These are phyloP conservation scores for Pentamera pediparva DNA, from an alignment of 53 echinoderm and acorn worm species.

Conservation along the genomic window DNA sequence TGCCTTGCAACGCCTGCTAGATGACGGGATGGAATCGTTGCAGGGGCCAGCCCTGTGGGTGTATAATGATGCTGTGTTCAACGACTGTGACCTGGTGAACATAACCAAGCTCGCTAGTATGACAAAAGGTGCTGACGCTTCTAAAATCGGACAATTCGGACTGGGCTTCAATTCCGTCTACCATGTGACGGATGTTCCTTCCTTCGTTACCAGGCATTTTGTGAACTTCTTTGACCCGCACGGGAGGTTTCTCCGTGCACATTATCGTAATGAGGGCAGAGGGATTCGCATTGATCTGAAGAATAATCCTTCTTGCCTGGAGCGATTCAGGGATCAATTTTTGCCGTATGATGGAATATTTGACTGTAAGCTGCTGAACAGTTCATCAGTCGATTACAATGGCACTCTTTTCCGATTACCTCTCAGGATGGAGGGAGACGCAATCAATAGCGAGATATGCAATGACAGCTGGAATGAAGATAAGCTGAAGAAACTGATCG, in stretches of 20 bases:
- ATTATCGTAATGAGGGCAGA: constrained; percentile 37
- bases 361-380: constrained; percentile 45
- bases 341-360: constrained; percentile 67
- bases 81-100: constrained; percentile 69
- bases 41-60: constrained; percentile 94
- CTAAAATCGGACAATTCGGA: constrained; percentile 88
- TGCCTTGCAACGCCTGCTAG: constrained; percentile 34
- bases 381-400: not conserved
- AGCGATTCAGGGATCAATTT: constrained; percentile 72
- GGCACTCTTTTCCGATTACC: constrained; percentile 43
- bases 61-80: constrained; percentile 75
- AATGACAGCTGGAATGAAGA: not conserved
- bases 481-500: constrained; percentile 23
- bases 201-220: constrained; percentile 60
- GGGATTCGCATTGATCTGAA: constrained; percentile 65
- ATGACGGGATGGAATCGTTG: constrained; percentile 62
- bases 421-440: constrained; percentile 9
- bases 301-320: constrained; percentile 27
- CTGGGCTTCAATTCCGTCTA: constrained; percentile 92
- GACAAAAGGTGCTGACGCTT: constrained; percentile 55
- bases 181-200: constrained; percentile 85
- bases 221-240: constrained; percentile 79
- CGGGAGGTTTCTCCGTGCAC: constrained; percentile 54
- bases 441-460: constrained; percentile 2
- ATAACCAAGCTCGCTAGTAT: constrained; percentile 66